Conservation (phyloP, 2,797 vertebrate genomes). For the Phrynocephalus vlangalii region DNA sequence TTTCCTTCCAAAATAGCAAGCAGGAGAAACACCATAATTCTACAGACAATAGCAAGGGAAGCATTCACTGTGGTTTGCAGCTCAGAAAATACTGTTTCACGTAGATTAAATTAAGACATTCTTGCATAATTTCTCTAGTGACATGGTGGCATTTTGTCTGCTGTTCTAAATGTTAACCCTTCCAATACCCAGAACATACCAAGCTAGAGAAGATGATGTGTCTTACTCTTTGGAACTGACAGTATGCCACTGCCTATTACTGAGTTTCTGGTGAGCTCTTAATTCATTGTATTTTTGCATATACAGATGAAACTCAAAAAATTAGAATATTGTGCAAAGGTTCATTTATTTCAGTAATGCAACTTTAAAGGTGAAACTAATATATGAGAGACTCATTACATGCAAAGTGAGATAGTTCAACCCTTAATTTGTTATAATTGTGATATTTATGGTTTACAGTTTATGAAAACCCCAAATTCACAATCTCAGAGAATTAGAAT, state of each 20-base stretch:
- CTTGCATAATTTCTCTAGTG: neutral
- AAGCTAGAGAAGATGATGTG: neutral
- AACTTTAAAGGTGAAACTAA: too few relatives aligned
- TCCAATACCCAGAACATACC: neutral
- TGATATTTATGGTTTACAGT: too few relatives aligned
- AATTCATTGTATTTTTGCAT: neutral
- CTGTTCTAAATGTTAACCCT: neutral
- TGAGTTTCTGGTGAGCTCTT: neutral
- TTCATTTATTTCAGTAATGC: too few relatives aligned
- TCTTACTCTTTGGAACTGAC: neutral
- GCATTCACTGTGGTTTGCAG: neutral
- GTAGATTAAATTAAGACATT: neutral
- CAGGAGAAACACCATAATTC: neutral
- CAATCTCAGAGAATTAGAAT: too few relatives aligned
- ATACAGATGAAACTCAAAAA: neutral
- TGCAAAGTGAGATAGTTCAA: too few relatives aligned
- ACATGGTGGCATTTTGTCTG: neutral
- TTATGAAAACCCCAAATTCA: too few relatives aligned
- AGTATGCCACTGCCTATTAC: neutral
- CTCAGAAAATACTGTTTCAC: slow-evolving; percentile 1
- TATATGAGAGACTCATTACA: too few relatives aligned
- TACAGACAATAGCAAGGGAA: neutral
- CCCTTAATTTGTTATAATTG: too few relatives aligned
- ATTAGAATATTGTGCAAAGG: too few relatives aligned
- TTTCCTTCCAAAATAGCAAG: neutral